Evolutionary conservation across 2,888 invertebrate species (phyloP), one percentile per base, ranked within the genome.

Genomic region (Apotomis turbidana): DNA sequence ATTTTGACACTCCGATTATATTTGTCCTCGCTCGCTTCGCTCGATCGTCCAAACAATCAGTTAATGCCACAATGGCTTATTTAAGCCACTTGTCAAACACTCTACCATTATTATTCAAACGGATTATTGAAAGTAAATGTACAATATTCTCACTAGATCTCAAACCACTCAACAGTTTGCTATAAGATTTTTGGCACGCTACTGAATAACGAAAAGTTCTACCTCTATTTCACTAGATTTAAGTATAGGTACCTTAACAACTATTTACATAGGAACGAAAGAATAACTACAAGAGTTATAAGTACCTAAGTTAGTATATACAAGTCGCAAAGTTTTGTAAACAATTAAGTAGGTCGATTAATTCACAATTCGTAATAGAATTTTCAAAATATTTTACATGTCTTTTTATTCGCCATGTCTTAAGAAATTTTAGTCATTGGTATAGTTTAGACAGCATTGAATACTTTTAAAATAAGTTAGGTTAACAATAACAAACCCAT

Each of bases 221-320:
- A 82, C 73, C 49, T 12, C 76, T 80, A 77, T 73, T 67, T 61
- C 66, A 70, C 70, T 70, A 68, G 12, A 51, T 12, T 10, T 44
- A 58, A 73, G 68, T 64, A 66, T 70, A n/a, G n/a, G n/a, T n/a
- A 74, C 80, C 77, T 81, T 81, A 79, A 80, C 68, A 77, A 79
- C 76, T 85, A 87, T 88, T 79, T 88, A 89, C 86, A 87, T 90
- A 90, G 90, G 91, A 90, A 90, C 90, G 85, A 87, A 72, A 58
- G 3, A 68, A 59, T 68, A 62, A 68, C 72, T 72, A 68, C 44
- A 63, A 72, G 55, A 59, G 54, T 51, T 71, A 74, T 64, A 70
- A 58, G 46, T 67, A 52, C 15, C 62, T 68, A 68, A 70, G 60
- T 70, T 69, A 66, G 51, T 71, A 67, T 72, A 63, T 67, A 72